Conservation (phyloP, 1,140 invertebrate species). For the Maniola jurtina region DNA sequence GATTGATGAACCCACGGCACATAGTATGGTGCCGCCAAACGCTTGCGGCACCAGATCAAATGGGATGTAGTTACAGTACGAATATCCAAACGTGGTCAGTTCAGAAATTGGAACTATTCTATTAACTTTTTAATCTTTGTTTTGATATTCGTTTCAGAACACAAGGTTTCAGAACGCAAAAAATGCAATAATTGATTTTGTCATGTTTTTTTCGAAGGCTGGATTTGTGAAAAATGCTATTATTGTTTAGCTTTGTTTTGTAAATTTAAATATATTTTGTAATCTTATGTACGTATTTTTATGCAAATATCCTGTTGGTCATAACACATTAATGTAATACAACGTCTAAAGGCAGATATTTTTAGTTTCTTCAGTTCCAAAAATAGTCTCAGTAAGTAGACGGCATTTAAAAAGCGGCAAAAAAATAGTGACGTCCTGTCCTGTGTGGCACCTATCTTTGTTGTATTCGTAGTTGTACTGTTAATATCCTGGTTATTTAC, state of each 20-base stretch:
- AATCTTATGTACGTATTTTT: slow-evolving; percentile 9
- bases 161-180: slow-evolving; percentile 15
- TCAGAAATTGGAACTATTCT: too few relatives aligned
- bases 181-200: slow-evolving; percentile 34
- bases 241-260: slow-evolving; percentile 33
- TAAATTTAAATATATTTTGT: slow-evolving; percentile 27
- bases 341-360: not conserved
- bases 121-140: too few relatives aligned
- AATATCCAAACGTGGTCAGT: too few relatives aligned
- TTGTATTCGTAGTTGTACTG: too few relatives aligned
- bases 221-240: slow-evolving; percentile 23
- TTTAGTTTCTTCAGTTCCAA: not conserved
- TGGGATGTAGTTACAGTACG: too few relatives aligned
- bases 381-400: not conserved
- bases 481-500: not conserved
- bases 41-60: too few relatives aligned
- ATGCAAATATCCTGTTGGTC: not conserved
- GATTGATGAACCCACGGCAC: too few relatives aligned
- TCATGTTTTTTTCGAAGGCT: slow-evolving; percentile 31
- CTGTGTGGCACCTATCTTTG: not conserved
- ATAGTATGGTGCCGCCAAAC: too few relatives aligned
- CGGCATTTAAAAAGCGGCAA: not conserved
- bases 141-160: slow-evolving; percentile 14
- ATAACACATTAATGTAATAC: not conserved
- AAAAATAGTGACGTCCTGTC: not conserved